Evolutionary conservation across 2,113 vertebrate species (phyloP), one percentile per base, ranked within the genome.

Genomic region (Ibidorhyncha struthersii): DNA sequence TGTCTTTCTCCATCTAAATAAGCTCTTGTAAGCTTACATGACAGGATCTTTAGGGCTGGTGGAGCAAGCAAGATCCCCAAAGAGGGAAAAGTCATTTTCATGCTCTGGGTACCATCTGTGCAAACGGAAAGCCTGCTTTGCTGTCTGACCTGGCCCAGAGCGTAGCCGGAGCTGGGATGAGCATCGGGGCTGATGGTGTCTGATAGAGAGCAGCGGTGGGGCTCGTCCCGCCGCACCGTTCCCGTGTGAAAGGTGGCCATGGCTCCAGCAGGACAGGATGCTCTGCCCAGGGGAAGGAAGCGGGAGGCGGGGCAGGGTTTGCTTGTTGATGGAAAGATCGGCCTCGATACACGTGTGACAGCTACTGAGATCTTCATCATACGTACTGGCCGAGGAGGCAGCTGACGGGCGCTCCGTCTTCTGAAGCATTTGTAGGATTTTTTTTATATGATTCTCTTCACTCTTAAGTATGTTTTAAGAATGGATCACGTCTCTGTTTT

Each of bases 291-390:
- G 4, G 6, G 16, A 27, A 50, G 58, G 27, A 10, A 10, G 49
- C 2, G 4, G 45, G 17, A 52, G 38, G 38, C 30, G 7, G 49
- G 47, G 10, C 34, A 66, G 86, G 11, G 6, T 21, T 53, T 83
- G 43, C 29, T 17, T 30, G 16, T 16, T 27, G 74, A 5, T 63
- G 53, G 19, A 73, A 69, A 32, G 55, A 9, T 8, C 1, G 3
- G 13, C 36, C 73, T 69, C 0, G 0, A 2, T 10, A 7, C 0
- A 0, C 16, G 53, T 4, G 9, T 49, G 70, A 22, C n/a, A 26
- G 6, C 66, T 40, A 73, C 10, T 6, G 80, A 69, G 66, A 27
- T 12, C 9, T 32, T 32, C 49, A 12, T 11, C 3, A 1, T 3
- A 19, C 53, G 9, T 7, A 6, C 40, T n/a, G 55, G 16, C 47